Evolutionary conservation across 1,140 invertebrate genomes (phyloP).

Genomic region (Hestina assimilis): DNA sequence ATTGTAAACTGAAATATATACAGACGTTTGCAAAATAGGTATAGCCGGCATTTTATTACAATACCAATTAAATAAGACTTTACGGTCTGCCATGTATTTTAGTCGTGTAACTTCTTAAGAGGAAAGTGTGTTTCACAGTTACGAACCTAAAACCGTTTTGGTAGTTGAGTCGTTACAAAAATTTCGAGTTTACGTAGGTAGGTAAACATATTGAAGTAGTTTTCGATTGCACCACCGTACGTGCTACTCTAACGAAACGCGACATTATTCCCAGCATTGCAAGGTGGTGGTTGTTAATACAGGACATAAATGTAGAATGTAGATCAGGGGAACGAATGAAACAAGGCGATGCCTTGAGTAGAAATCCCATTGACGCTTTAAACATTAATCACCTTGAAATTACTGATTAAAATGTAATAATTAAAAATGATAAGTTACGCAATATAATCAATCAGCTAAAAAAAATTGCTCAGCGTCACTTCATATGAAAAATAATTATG

Average conservation of each 20-base stretch:
- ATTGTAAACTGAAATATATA: background rate
- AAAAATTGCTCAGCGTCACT: background rate
- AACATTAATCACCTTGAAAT: background rate
- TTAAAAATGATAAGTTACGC: background rate
- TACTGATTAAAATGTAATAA: background rate
- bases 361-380: background rate
- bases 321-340: background rate
- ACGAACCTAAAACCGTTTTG: conserved; percentile 27
- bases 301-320: background rate
- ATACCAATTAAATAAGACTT: background rate
- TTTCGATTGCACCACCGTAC: conserved; percentile 53
- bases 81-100: conserved; percentile 17
- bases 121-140: conserved; percentile 24
- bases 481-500: background rate
- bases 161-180: conserved; percentile 36
- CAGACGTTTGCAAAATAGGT: background rate
- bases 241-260: conserved; percentile 39
- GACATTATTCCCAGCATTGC: conserved; percentile 47
- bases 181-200: conserved; percentile 55
- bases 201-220: conserved; percentile 36
- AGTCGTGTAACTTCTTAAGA: conserved; percentile 25
- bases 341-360: background rate
- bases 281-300: conserved; percentile 49
- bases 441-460: background rate
- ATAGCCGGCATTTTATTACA: background rate